Percentiles rank a stretch among this genome's conserved stretches.
phyloP scores from a whole-genome alignment of 2,888 invertebrate genomes.

The Corbicula japonica region DNA sequence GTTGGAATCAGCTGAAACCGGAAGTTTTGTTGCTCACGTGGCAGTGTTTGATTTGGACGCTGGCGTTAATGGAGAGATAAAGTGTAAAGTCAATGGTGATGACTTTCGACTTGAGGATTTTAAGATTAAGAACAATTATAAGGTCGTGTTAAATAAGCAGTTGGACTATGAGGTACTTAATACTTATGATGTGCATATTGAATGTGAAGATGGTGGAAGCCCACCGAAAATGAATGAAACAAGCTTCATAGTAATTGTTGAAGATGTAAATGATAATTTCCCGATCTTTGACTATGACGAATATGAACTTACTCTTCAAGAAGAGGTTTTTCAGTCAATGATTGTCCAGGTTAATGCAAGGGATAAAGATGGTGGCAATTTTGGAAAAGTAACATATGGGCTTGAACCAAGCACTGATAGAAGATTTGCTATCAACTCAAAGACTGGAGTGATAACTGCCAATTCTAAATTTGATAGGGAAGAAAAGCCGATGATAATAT shows the following conservation, averaged over 20 bases:
- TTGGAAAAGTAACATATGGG: constrained; percentile 88
- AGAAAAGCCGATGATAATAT: constrained; percentile 95
- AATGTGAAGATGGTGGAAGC: constrained; percentile 81
- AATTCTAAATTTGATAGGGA: constrained; percentile 94
- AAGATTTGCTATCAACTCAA: constrained; percentile 94
- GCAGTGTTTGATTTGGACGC: constrained; percentile 89
- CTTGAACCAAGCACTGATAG: constrained; percentile 89
- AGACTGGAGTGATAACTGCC: constrained; percentile 94
- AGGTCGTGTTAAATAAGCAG: constrained; percentile 72
- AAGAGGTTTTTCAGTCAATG: constrained; percentile 74
- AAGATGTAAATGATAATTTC: constrained; percentile 83
- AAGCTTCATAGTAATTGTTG: constrained; percentile 77
- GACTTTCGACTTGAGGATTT: constrained; percentile 69
- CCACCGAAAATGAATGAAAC: constrained; percentile 77
- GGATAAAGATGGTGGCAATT: constrained; percentile 88
- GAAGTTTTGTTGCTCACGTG: constrained; percentile 97
- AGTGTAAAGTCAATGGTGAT: constrained; percentile 74
- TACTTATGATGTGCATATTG: constrained; percentile 77
- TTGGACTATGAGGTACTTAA: constrained; percentile 79
- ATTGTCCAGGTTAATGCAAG: constrained; percentile 89
- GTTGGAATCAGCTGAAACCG: constrained; percentile 91
- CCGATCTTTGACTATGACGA: constrained; percentile 77
- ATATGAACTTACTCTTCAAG: constrained; percentile 77
- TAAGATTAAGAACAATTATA: constrained; percentile 69
- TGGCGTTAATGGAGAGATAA: constrained; percentile 77